These are phyloP conservation scores for Chitala chitala DNA, from an alignment of 2,113 vertebrate genomes.

Conservation along the genomic window DNA sequence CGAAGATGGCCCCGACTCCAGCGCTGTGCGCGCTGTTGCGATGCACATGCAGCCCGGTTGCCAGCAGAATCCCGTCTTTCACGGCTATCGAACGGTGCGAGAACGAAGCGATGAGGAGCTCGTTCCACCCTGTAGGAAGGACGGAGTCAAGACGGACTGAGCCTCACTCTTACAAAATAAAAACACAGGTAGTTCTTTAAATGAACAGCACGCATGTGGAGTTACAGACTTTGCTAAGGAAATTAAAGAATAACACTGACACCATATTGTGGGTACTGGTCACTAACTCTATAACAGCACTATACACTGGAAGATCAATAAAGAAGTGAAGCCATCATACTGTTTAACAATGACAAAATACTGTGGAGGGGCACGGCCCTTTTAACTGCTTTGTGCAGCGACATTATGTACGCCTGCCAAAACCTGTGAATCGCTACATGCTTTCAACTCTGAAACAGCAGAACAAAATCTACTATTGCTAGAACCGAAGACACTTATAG, in stretches of 20 bases:
- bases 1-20: slow-evolving; percentile 83
- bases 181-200: neutral
- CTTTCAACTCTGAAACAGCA: slow-evolving; percentile 67
- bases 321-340: too few relatives aligned
- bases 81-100: slow-evolving; percentile 81
- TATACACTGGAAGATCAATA: too few relatives aligned
- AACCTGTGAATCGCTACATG: slow-evolving; percentile 47
- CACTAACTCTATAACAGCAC: too few relatives aligned
- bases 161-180: neutral
- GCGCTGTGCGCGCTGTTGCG: slow-evolving; percentile 81
- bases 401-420: slow-evolving; percentile 50
- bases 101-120: slow-evolving; percentile 82
- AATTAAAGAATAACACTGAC: too few relatives aligned
- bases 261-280: too few relatives aligned
- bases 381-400: slow-evolving; percentile 68
- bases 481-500: slow-evolving; percentile 43
- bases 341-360: too few relatives aligned
- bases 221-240: too few relatives aligned
- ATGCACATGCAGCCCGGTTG: slow-evolving; percentile 80
- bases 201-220: neutral
- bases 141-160: slow-evolving; percentile 15
- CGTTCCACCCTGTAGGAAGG: slow-evolving; percentile 72
- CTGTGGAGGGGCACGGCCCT: slow-evolving; percentile 43
- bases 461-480: slow-evolving; percentile 68
- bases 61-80: slow-evolving; percentile 79